Evolutionary conservation across 2,888 invertebrate genomes (phyloP), one percentile per base, ranked within the genome.

Genomic region (Lypha dubia): DNA sequence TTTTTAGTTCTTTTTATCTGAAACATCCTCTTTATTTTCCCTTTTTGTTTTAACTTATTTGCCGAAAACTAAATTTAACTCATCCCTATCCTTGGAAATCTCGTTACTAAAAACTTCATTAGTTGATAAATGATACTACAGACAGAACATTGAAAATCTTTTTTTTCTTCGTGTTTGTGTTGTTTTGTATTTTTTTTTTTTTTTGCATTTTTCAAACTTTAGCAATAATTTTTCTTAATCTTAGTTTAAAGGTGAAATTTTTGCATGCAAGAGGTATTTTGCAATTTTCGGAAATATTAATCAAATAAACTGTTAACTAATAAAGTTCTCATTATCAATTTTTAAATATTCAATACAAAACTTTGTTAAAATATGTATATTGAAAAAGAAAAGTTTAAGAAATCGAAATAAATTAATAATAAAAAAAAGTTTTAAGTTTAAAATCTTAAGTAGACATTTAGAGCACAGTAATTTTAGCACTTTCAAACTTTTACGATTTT

Each of bases 261-360:
- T 58, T 28, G 13, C 17, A 24, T 11, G 17, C n/a, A 49, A 60
- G 13, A 17, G 5, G n/a, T n/a, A 62, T 38, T 56, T 53, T 56
- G 32, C 15, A 32, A 46, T 60, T 53, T 28, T 51, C n/a, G 3
- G 13, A n/a, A 53, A 24, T 44, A 11, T 46, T n/a, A 46, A 46
- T n/a, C 35, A 38, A 53, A 62, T 32, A 38, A 35, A 51, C 22
- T 49, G 35, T 46, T 65, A 32, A 53, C 4, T 17, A 65, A 20
- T 65, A 67, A 46, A 75, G 28, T 46, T 75, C 13, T 65, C 15
- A 56, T 65, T 75, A 44, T 75, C 13, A 46, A 38, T 46, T 13
- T 67, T 58, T 49, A 76, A 60, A 58, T 76, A 46, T 67, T 63
- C 32, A 74, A 74, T 53, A 63, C 38, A 53, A 46, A 73, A 75